Percentiles rank a stretch among this genome's conserved stretches.
These are phyloP conservation scores for Drosophila lutescens DNA, from an alignment of 2,888 invertebrate species.

Conservation along the genomic window DNA sequence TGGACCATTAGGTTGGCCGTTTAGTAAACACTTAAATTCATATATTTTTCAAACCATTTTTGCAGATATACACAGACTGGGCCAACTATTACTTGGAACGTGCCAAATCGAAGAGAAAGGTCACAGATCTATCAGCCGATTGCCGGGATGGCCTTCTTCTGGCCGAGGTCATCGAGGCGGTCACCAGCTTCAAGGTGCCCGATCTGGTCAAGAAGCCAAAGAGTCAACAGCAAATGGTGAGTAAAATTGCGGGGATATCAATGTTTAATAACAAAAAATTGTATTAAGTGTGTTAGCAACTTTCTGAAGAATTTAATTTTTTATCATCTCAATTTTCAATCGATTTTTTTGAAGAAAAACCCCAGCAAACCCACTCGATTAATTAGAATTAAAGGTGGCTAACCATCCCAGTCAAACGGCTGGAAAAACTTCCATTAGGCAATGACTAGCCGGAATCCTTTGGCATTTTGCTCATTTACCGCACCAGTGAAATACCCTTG, in stretches of 20 bases:
- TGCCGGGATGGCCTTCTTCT: slow-evolving; percentile 96
- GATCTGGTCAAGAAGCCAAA: slow-evolving; percentile 93
- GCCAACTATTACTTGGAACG: slow-evolving; percentile 98
- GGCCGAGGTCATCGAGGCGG: slow-evolving; percentile 97
- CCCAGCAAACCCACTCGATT: not conserved
- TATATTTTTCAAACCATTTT: slow-evolving; percentile 57
- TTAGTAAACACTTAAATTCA: slow-evolving; percentile 29
- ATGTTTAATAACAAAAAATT: no score
- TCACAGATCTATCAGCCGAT: slow-evolving; percentile 94
- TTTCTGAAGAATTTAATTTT: no score
- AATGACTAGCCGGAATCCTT: slow-evolving; percentile 26
- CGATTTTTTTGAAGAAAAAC: not conserved
- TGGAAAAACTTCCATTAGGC: slow-evolving; percentile 22
- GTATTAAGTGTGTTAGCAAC: no score
- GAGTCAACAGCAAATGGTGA: slow-evolving; percentile 96
- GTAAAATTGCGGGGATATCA: no score
- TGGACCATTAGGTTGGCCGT: slow-evolving; percentile 49
- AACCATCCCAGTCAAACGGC: not conserved
- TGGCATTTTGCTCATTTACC: slow-evolving; percentile 25
- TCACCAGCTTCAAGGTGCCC: slow-evolving; percentile 91
- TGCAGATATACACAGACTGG: slow-evolving; percentile 98
- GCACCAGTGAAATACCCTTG: not conserved
- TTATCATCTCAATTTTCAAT: not conserved
- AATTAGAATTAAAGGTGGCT: slow-evolving; percentile 13
- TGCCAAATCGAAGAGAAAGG: slow-evolving; percentile 93